Evolutionary conservation across 2,888 invertebrate species (phyloP).

Genomic region (Notocelia uddmanniana): DNA sequence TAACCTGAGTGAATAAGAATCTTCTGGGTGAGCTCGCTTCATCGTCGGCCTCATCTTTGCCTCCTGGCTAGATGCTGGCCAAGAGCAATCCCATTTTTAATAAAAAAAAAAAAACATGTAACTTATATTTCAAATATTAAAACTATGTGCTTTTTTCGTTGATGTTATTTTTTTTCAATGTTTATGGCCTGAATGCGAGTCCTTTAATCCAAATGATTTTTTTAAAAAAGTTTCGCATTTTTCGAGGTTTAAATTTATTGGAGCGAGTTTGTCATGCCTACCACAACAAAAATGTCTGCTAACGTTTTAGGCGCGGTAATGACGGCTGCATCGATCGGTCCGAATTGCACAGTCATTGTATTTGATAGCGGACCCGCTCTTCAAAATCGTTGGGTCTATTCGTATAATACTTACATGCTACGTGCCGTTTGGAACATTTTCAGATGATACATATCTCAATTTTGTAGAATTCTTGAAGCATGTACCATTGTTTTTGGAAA

Average conservation of each 20-base stretch:
- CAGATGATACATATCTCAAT: slow-evolving; percentile 39
- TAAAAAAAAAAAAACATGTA: too few relatives aligned
- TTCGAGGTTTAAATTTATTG: slow-evolving; percentile 29
- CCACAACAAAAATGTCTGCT: slow-evolving; percentile 46
- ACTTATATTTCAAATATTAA: too few relatives aligned
- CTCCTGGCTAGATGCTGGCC: too few relatives aligned
- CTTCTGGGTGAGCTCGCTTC: too few relatives aligned
- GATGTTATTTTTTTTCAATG: too few relatives aligned
- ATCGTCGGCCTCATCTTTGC: too few relatives aligned
- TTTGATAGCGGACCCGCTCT: slow-evolving; percentile 68
- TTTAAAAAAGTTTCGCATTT: slow-evolving; percentile 19
- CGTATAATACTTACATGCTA: slow-evolving; percentile 40
- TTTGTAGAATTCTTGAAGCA: slow-evolving; percentile 30
- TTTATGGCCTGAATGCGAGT: too few relatives aligned
- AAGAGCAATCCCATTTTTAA: too few relatives aligned
- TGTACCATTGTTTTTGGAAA: slow-evolving; percentile 15
- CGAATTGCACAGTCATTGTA: slow-evolving; percentile 71
- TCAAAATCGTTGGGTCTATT: slow-evolving; percentile 56
- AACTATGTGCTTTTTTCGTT: neutral
- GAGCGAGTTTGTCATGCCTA: slow-evolving; percentile 45
- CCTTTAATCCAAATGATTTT: too few relatives aligned
- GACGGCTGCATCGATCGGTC: slow-evolving; percentile 64
- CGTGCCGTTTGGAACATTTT: slow-evolving; percentile 43
- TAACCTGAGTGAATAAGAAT: too few relatives aligned
- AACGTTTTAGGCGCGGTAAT: slow-evolving; percentile 59